phyloP scores from a whole-genome alignment of 2,797 vertebrate genomes.

The Macrochelys suwanniensis region DNA sequence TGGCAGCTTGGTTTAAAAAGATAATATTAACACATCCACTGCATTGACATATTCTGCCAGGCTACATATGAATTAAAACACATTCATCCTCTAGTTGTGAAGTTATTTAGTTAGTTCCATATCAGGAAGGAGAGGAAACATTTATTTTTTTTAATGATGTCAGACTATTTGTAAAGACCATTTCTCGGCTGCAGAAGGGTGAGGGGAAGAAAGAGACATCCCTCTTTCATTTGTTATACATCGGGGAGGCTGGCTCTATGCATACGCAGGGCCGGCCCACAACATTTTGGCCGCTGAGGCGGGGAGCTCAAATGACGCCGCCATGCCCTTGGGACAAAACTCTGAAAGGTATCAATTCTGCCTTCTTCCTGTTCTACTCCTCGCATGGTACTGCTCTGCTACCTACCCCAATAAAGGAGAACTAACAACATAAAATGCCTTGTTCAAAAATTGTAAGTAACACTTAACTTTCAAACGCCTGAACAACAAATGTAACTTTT shows the following conservation, averaged over 20 bases:
- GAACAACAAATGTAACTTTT: too few species aligned
- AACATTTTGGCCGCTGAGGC: too few species aligned
- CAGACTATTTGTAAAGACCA: background rate
- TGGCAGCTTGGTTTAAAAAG: background rate
- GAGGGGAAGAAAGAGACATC: background rate
- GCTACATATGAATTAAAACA: background rate
- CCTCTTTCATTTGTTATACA: background rate
- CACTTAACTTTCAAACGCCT: too few species aligned
- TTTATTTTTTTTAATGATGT: background rate
- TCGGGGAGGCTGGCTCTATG: background rate
- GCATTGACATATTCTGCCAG: background rate
- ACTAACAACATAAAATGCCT: too few species aligned
- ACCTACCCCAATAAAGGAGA: too few species aligned
- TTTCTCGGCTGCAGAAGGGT: background rate
- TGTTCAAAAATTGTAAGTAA: too few species aligned
- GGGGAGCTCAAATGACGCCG: too few species aligned
- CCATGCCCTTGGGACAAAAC: too few species aligned
- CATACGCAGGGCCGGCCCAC: too few species aligned
- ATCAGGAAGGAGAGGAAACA: background rate
- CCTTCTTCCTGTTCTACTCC: too few species aligned
- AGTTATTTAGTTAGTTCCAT: constrained; percentile 3
- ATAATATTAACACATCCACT: background rate
- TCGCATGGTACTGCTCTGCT: too few species aligned
- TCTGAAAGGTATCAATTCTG: too few species aligned
- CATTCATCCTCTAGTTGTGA: constrained; percentile 2